These are phyloP conservation scores for Bubo scandiacus DNA, from an alignment of 2,113 vertebrate genomes.

Conservation along the genomic window DNA sequence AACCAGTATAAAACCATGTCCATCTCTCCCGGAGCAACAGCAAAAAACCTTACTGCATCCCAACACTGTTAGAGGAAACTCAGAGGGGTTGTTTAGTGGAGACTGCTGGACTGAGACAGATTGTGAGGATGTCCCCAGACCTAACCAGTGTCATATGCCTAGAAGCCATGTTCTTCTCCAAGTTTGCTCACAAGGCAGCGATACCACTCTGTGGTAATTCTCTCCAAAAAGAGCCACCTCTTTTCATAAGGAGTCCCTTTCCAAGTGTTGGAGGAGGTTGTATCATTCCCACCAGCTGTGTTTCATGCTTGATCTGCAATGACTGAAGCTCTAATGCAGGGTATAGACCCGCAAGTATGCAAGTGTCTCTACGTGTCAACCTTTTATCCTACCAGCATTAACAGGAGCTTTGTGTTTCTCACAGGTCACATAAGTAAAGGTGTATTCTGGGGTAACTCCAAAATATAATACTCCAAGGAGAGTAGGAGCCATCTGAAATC, in stretches of 20 bases:
- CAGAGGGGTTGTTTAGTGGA: neutral
- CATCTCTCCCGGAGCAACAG: neutral
- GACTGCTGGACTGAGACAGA: neutral
- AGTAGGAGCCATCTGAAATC: neutral
- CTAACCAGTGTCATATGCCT: neutral
- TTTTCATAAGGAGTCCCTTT: neutral
- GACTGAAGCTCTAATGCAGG: neutral
- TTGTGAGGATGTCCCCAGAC: neutral
- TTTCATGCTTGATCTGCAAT: neutral
- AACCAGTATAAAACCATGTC: neutral
- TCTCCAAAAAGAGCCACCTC: neutral
- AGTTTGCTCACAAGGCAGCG: neutral
- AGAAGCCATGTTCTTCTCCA: fast-evolving
- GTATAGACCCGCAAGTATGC: neutral
- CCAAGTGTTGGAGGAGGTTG: neutral
- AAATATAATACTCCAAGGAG: neutral
- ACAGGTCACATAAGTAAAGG: neutral
- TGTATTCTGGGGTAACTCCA: neutral
- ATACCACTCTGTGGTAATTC: neutral
- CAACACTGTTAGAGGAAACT: neutral
- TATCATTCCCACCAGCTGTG: neutral
- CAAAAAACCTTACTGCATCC: neutral
- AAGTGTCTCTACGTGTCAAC: neutral
- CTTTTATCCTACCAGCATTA: neutral
- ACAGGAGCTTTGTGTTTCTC: neutral